Percentiles rank a stretch among this genome's conserved stretches.
Conservation (phyloP, 2,113 vertebrate species). For the Bambusicola thoracicus region DNA sequence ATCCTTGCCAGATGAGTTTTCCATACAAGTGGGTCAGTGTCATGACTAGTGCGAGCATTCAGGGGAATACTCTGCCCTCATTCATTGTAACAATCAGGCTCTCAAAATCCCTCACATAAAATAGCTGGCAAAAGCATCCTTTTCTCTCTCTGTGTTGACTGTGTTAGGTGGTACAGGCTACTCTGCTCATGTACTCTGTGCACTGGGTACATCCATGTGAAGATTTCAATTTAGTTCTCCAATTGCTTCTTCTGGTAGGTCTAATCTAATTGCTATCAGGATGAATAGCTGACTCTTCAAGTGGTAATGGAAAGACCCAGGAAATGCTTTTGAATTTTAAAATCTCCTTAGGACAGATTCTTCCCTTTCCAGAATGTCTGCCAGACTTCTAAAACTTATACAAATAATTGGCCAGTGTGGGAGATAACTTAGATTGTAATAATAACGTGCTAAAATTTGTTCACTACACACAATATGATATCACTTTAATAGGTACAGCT, state of each 20-base stretch:
- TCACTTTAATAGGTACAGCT: not conserved
- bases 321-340: conserved; percentile 36
- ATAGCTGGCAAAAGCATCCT: conserved; percentile 40
- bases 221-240: conserved; percentile 43
- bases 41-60: not conserved
- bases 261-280: conserved; percentile 23
- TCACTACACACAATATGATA: not conserved
- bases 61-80: conserved; percentile 18
- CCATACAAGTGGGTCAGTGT: conserved; percentile 41
- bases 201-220: not conserved
- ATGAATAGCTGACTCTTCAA: conserved; percentile 15
- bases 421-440: not conserved
- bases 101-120: conserved; percentile 44
- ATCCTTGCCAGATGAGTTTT: conserved; percentile 47
- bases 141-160: conserved; percentile 24
- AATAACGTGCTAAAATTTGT: conserved; percentile 28
- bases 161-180: conserved; percentile 16
- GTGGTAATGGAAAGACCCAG: not conserved
- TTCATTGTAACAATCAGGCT: conserved; percentile 39
- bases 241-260: conserved; percentile 43
- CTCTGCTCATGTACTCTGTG: not conserved
- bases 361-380: not conserved
- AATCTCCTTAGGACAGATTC: conserved; percentile 17
- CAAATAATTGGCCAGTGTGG: not conserved
- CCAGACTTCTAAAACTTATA: conserved; percentile 28